These are phyloP conservation scores for Thunnus maccoyii DNA, from an alignment of 2,113 vertebrate species.

Conservation along the genomic window DNA sequence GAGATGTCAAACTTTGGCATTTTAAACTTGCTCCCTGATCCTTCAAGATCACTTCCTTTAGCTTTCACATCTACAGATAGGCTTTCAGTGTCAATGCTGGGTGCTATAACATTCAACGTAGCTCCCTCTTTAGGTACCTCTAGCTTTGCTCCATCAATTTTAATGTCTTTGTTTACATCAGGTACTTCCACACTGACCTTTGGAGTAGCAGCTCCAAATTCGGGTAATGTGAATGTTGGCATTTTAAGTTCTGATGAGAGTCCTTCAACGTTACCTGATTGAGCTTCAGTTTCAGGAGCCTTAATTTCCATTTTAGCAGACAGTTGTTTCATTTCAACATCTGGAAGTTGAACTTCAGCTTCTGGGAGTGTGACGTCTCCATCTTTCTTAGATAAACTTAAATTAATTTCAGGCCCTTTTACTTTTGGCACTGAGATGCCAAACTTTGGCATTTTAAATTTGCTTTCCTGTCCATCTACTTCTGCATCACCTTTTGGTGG, in stretches of 20 bases:
- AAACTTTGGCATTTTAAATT: conserved; percentile 59
- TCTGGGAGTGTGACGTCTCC: conserved; percentile 21
- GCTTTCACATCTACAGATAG: conserved; percentile 15
- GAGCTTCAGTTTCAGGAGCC: not conserved
- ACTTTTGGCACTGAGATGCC: conserved; percentile 22
- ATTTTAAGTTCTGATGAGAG: conserved; percentile 69
- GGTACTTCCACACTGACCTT: conserved; percentile 31
- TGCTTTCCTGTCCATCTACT: not conserved
- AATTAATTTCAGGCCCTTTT: conserved; percentile 18
- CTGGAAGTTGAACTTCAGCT: conserved; percentile 18
- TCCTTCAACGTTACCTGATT: not conserved
- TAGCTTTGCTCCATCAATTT: conserved; percentile 23
- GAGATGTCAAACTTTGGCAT: conserved; percentile 63
- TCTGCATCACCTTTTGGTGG: not conserved
- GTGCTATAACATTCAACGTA: not conserved
- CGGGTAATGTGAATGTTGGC: conserved; percentile 61
- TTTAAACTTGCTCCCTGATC: conserved; percentile 31
- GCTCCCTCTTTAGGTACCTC: conserved; percentile 31
- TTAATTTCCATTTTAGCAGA: conserved; percentile 22
- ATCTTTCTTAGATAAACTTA: conserved; percentile 35
- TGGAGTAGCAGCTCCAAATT: conserved; percentile 64
- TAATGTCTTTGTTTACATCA: not conserved
- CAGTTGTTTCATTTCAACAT: conserved; percentile 27
- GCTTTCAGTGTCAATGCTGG: not conserved
- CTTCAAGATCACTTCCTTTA: not conserved